Evolutionary conservation across 2,113 vertebrate genomes (phyloP).

Genomic region (Oncorhynchus kisutch): DNA sequence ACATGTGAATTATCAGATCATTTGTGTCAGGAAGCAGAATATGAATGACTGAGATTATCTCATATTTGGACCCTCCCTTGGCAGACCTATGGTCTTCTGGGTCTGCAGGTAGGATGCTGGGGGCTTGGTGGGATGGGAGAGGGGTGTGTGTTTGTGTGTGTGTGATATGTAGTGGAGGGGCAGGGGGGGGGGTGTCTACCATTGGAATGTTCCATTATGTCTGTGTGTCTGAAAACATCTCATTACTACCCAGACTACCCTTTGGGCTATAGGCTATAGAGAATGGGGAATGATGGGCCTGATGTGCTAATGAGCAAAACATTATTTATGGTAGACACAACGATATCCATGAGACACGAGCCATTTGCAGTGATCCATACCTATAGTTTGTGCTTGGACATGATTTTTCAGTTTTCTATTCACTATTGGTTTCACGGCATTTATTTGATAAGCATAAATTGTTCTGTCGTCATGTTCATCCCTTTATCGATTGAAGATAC

Average conservation of each 20-base stretch:
- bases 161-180: not conserved
- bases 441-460: too few relatives aligned
- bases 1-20: conserved; percentile 76
- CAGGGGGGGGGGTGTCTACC: not conserved
- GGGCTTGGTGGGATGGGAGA: conserved; percentile 20
- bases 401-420: too few relatives aligned
- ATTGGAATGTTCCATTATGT: conserved; percentile 56
- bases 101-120: conserved; percentile 57
- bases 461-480: not conserved
- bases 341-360: not conserved
- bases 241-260: conserved; percentile 52
- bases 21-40: conserved; percentile 73
- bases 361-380: not conserved
- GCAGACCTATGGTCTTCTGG: conserved; percentile 49
- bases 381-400: too few relatives aligned
- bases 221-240: conserved; percentile 59
- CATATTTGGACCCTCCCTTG: conserved; percentile 63
- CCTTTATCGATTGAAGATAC: not conserved
- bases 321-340: not conserved
- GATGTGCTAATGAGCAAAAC: not conserved
- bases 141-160: not conserved
- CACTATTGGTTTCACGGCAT: too few relatives aligned
- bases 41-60: conserved; percentile 77
- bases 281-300: conserved; percentile 44
- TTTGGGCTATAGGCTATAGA: conserved; percentile 47